Base-by-base conservation (phyloP, 1,140 invertebrate genomes). In the Conus ventricosus region DNA sequence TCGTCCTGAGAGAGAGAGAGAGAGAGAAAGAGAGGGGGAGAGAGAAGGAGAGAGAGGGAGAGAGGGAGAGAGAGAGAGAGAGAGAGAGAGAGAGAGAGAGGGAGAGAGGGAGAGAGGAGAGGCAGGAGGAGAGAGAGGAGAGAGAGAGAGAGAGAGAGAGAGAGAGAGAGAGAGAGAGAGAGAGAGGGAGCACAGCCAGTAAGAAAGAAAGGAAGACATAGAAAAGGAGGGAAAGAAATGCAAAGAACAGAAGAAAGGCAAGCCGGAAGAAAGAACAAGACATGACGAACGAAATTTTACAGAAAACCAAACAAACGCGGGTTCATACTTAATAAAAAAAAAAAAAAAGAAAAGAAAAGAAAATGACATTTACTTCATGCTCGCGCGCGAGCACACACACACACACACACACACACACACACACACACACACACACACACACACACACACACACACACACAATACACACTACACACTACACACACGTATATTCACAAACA, bases 81-180 rank as follows among this genome's bases (percentile, higher is more conserved):
- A 75, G 71, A 75, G 71, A 75, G 71, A n/a, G 71, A 75, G 71
- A 75, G 15, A 17, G 71, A 75, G 71, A 75, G 71, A 75, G 71
- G 7, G 71, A n/a, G n/a, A n/a, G n/a, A n/a, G n/a, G n/a, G n/a
- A n/a, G n/a, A n/a, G n/a, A n/a, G n/a, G n/a, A n/a, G n/a, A n/a
- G n/a, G n/a, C n/a, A n/a, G n/a, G n/a, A n/a, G 7, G 71, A n/a
- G 71, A 75, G 71, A 75, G 71, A 75, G 71, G 7, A n/a, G n/a
- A n/a, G 71, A 75, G 60, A 63, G 60, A 63, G 71, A 75, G 71
- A 75, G 71, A 75, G 71, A 75, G 71, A n/a, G 71, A 75, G 71
- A 75, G 15, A 17, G 71, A 75, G 71, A 75, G 71, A 75, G 71
- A 75, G 71, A 75, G 71, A n/a, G 71, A 75, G 71, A 75, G 71